phyloP scores from a whole-genome alignment of 1,140 invertebrate species.

The Halictus rubicundus region DNA sequence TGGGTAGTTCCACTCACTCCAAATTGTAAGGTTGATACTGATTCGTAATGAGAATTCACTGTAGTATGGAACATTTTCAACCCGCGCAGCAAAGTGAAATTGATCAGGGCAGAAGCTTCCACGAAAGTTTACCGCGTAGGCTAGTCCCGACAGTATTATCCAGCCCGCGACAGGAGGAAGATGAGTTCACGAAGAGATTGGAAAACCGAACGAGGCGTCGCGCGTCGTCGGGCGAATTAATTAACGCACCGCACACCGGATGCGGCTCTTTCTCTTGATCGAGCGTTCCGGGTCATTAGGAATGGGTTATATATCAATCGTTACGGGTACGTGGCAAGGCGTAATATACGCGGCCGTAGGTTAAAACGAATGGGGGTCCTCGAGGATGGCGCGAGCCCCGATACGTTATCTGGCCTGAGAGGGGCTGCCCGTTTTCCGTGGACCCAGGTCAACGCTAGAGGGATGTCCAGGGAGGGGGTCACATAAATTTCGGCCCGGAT shows the following conservation, averaged over 20 bases:
- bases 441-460: slow-evolving; percentile 56
- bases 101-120: too few relatives aligned
- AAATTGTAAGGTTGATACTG: too few relatives aligned
- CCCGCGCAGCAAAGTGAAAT: too few relatives aligned
- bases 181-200: not conserved
- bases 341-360: slow-evolving; percentile 57
- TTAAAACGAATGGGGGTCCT: slow-evolving; percentile 58
- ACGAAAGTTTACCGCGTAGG: too few relatives aligned
- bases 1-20: too few relatives aligned
- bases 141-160: too few relatives aligned
- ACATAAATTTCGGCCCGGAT: slow-evolving; percentile 73
- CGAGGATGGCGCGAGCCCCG: slow-evolving; percentile 61
- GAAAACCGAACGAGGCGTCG: slow-evolving; percentile 19
- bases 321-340: slow-evolving; percentile 53
- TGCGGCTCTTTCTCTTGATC: slow-evolving; percentile 35
- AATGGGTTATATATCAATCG: slow-evolving; percentile 62
- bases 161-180: too few relatives aligned
- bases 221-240: slow-evolving; percentile 44
- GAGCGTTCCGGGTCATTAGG: slow-evolving; percentile 58
- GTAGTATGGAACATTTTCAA: too few relatives aligned
- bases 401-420: slow-evolving; percentile 69
- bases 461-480: slow-evolving; percentile 61
- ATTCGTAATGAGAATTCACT: too few relatives aligned
- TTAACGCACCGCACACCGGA: slow-evolving; percentile 45
- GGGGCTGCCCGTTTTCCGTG: slow-evolving; percentile 37